Evolutionary conservation across 2,888 invertebrate genomes (phyloP).

Genomic region (Himalopsyche tibetana): DNA sequence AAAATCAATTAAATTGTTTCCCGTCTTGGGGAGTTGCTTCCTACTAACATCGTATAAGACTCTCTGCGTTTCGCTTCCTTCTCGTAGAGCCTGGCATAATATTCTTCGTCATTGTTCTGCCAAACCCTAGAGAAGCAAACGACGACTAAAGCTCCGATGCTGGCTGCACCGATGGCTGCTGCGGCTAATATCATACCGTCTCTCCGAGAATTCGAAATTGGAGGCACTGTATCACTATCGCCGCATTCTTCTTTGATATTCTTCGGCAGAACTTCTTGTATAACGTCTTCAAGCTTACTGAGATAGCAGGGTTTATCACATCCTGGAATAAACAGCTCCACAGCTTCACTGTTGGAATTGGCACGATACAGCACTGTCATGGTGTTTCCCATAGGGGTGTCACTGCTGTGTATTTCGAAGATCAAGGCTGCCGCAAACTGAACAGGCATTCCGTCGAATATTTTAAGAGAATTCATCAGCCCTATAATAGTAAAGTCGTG

Average conservation of each 20-base stretch:
- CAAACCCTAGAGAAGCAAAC: slow-evolving; percentile 48
- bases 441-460: slow-evolving; percentile 56
- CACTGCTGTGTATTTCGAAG: slow-evolving; percentile 56
- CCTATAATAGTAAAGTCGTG: slow-evolving; percentile 61
- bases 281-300: slow-evolving; percentile 38
- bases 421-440: slow-evolving; percentile 59
- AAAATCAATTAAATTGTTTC: not conserved
- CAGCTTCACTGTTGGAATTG: slow-evolving; percentile 43
- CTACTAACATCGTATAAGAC: not conserved
- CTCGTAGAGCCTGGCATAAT: not conserved
- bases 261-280: slow-evolving; percentile 50
- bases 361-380: slow-evolving; percentile 58
- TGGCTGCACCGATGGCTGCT: slow-evolving; percentile 47
- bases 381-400: not conserved
- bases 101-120: not conserved
- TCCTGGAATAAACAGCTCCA: not conserved
- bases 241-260: slow-evolving; percentile 56
- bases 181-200: slow-evolving; percentile 46
- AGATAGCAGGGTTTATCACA: slow-evolving; percentile 58
- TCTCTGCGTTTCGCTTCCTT: not conserved
- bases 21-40: not conserved
- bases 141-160: slow-evolving; percentile 49
- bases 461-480: slow-evolving; percentile 53
- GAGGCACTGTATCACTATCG: not conserved
- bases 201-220: not conserved